phyloP scores from a whole-genome alignment of 1,140 invertebrate genomes.

The Bombus pascuorum region DNA sequence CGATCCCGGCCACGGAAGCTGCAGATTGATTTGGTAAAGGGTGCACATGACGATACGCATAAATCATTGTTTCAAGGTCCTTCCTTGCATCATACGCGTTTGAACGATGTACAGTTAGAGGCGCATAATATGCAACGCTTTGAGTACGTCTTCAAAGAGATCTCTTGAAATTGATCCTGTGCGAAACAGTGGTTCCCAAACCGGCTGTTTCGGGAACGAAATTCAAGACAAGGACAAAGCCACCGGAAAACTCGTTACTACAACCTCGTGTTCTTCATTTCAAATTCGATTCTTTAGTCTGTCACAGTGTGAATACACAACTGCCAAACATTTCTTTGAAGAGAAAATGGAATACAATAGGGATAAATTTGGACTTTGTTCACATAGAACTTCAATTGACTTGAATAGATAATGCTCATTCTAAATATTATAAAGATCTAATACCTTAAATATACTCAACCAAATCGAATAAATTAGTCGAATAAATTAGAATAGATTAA shows the following conservation, averaged over 20 bases:
- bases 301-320: too few species aligned
- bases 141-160: conserved; percentile 1
- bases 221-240: background rate
- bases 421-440: too few species aligned
- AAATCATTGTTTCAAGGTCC: conserved; percentile 65
- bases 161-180: conserved; percentile 35
- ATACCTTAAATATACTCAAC: too few species aligned
- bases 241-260: background rate
- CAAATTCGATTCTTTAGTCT: background rate
- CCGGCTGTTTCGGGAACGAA: background rate
- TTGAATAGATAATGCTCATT: too few species aligned
- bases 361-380: too few species aligned
- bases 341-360: too few species aligned
- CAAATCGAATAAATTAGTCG: too few species aligned
- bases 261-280: background rate
- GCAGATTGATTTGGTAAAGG: conserved; percentile 62
- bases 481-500: too few species aligned
- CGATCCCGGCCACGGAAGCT: conserved; percentile 54
- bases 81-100: conserved; percentile 31
- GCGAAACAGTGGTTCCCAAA: background rate
- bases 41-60: conserved; percentile 44
- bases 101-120: background rate
- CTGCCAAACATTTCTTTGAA: background rate
- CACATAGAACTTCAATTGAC: too few species aligned
- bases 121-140: conserved; percentile 8